phyloP scores from a whole-genome alignment of 2,113 vertebrate species.

The Plestiodon gilberti region DNA sequence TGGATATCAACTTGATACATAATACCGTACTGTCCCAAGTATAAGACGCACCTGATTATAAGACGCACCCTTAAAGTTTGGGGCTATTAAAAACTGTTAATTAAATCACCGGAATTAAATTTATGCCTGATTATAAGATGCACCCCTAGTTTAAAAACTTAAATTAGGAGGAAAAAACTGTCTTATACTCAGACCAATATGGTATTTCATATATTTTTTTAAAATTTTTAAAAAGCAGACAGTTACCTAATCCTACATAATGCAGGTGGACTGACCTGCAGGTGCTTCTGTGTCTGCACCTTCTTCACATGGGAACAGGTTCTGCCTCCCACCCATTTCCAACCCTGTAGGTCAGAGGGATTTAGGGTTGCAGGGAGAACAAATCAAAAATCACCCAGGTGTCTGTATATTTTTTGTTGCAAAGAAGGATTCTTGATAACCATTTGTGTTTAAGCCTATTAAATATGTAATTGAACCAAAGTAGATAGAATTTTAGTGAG shows the following conservation, averaged over 20 bases:
- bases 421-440: neutral
- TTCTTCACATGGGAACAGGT: neutral
- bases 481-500: neutral
- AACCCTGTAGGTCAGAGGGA: neutral
- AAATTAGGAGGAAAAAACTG: no score
- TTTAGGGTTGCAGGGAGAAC: neutral
- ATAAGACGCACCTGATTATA: no score
- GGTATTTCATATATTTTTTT: no score
- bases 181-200: no score
- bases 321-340: neutral
- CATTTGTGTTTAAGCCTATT: neutral
- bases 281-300: neutral
- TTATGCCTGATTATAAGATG: no score
- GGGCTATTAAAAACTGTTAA: no score
- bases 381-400: neutral
- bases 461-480: neutral
- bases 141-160: no score
- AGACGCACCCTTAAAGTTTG: no score
- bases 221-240: no score
- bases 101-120: no score
- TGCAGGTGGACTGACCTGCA: neutral
- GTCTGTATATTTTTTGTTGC: neutral
- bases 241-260: neutral
- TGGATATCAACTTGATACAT: neutral
- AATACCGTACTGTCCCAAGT: no score